phyloP scores from a whole-genome alignment of 2,113 vertebrate genomes.

The Saccopteryx bilineata region DNA sequence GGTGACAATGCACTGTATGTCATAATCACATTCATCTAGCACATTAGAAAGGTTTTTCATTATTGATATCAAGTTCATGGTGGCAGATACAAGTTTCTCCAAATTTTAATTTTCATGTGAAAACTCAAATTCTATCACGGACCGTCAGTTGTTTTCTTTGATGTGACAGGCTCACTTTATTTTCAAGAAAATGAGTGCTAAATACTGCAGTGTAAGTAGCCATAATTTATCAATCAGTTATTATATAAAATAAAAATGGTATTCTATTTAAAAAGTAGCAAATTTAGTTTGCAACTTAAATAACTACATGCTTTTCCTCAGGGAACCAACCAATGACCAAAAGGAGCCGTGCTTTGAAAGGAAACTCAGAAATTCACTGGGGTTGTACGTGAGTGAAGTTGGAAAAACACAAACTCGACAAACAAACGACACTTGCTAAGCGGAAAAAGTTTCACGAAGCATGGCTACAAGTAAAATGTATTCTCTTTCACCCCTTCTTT shows the following conservation, averaged over 20 bases:
- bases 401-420: neutral
- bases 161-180: conserved; percentile 40
- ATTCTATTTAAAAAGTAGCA: neutral
- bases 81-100: neutral
- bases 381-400: neutral
- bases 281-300: conserved; percentile 15
- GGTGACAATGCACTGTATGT: neutral
- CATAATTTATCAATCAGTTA: neutral
- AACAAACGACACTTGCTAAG: neutral
- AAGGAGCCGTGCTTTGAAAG: neutral
- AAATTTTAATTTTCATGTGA: conserved; percentile 45
- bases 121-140: conserved; percentile 9
- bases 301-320: neutral
- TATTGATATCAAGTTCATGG: neutral
- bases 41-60: neutral
- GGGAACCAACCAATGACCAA: neutral
- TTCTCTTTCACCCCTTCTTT: neutral
- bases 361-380: neutral
- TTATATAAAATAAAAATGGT: conserved; percentile 30
- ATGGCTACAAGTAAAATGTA: neutral
- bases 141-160: neutral
- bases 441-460: neutral
- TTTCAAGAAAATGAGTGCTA: conserved; percentile 53
- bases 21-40: neutral
- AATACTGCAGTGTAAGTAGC: neutral